Evolutionary conservation across 2,888 invertebrate genomes (phyloP).

Genomic region (Pemphredon lugubris): DNA sequence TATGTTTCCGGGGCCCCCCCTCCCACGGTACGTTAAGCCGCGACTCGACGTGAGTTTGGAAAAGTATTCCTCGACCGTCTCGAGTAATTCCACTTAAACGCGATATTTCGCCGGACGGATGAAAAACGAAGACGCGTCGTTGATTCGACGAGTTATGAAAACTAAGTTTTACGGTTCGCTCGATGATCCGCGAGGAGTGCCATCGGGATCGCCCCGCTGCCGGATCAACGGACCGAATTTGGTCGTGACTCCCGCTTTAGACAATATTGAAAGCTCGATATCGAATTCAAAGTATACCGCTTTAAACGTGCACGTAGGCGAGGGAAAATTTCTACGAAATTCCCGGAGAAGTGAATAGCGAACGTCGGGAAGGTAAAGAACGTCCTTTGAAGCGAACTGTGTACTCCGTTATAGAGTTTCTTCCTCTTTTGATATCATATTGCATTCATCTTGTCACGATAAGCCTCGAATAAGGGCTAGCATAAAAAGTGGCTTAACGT

Average conservation of each 20-base stretch:
- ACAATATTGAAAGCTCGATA: constrained; percentile 21
- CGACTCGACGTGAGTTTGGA: too few species aligned
- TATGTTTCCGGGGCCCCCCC: too few species aligned
- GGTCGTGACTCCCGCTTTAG: constrained; percentile 18
- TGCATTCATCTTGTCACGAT: constrained; percentile 62
- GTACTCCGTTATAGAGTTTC: constrained; percentile 51
- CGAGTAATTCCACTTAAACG: too few species aligned
- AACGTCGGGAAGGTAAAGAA: constrained; percentile 9
- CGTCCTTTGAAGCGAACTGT: constrained; percentile 36
- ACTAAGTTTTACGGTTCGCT: neutral
- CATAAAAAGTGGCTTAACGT: constrained; percentile 63
- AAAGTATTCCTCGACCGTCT: too few species aligned
- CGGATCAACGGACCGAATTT: constrained; percentile 9
- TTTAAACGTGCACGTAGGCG: constrained; percentile 22
- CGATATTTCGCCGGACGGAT: too few species aligned
- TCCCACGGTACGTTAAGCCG: too few species aligned
- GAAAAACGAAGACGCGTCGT: too few species aligned
- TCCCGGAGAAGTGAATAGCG: constrained; percentile 25
- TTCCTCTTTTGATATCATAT: constrained; percentile 59
- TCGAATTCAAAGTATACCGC: constrained; percentile 16
- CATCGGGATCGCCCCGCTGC: neutral
- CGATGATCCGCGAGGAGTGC: neutral
- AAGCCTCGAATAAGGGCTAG: constrained; percentile 58
- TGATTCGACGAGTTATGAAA: too few species aligned
- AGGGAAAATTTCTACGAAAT: constrained; percentile 33